These are phyloP conservation scores for Oreochromis spilurus DNA, from an alignment of 2,113 vertebrate species.

Conservation along the genomic window DNA sequence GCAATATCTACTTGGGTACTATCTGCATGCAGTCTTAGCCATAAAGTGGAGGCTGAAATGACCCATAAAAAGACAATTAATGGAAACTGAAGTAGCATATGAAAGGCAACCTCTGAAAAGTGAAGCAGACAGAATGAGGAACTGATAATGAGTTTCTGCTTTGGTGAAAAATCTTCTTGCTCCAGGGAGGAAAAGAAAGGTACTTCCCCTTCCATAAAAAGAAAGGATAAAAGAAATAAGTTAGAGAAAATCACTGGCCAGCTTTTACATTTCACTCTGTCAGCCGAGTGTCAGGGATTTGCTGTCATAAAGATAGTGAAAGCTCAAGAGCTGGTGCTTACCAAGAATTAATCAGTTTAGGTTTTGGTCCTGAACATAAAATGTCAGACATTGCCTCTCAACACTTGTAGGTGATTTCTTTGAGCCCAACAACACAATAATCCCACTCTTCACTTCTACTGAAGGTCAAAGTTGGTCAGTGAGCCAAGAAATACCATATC, in stretches of 20 bases:
- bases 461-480: conserved; percentile 99
- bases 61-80: conserved; percentile 57
- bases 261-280: conserved; percentile 66
- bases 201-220: conserved; percentile 48
- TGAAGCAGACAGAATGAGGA: conserved; percentile 36
- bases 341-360: conserved; percentile 87
- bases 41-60: conserved; percentile 13
- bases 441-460: conserved; percentile 85
- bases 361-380: conserved; percentile 76
- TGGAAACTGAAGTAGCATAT: conserved; percentile 24
- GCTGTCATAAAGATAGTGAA: conserved; percentile 68
- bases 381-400: conserved; percentile 83
- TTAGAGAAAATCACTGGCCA: conserved; percentile 50
- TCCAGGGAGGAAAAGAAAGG: conserved; percentile 36
- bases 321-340: conserved; percentile 72
- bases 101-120: conserved; percentile 47
- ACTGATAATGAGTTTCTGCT: conserved; percentile 53
- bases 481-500: conserved; percentile 99
- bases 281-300: conserved; percentile 71
- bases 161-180: conserved; percentile 43
- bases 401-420: conserved; percentile 91
- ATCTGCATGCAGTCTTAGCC: conserved; percentile 1
- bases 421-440: conserved; percentile 89
- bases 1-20: not conserved
- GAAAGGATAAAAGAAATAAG: conserved; percentile 55